Percentiles rank a stretch among this genome's conserved stretches.
phyloP scores from a whole-genome alignment of 2,797 vertebrate species.

The Champsocephalus gunnari region DNA sequence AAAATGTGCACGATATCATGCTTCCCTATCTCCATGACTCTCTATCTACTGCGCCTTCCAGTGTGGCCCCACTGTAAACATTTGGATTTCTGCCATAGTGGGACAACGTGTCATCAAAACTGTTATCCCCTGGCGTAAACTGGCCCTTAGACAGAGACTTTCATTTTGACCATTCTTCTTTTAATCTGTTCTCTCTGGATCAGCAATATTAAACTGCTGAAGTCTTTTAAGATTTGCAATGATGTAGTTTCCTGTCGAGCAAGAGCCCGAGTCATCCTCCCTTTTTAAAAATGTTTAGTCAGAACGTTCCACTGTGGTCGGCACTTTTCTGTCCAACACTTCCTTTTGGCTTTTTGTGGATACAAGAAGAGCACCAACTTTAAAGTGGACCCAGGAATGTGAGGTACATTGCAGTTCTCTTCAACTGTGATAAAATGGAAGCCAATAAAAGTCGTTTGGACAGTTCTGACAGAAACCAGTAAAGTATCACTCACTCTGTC shows the following conservation, averaged over 20 bases:
- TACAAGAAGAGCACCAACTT: neutral
- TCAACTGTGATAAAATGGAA: slow-evolving; percentile 23
- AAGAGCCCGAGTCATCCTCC: neutral
- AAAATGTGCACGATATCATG: too few species aligned
- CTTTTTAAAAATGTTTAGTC: neutral
- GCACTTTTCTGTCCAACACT: neutral
- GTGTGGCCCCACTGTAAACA: neutral
- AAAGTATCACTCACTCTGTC: slow-evolving; percentile 41
- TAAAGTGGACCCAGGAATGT: neutral
- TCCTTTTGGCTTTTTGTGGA: neutral
- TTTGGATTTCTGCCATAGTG: neutral
- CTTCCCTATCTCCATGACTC: too few species aligned
- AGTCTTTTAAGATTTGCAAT: neutral
- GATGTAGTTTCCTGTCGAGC: neutral
- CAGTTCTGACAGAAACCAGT: slow-evolving; percentile 38
- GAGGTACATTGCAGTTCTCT: slow-evolving; percentile 12
- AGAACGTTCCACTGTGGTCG: neutral
- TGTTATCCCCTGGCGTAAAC: neutral
- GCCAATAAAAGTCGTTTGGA: slow-evolving; percentile 48
- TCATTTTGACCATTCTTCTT: neutral
- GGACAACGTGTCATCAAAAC: neutral
- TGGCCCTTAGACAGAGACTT: neutral
- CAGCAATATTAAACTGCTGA: neutral
- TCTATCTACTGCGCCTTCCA: neutral
- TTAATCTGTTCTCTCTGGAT: too few species aligned